Evolutionary conservation across 1,140 invertebrate genomes (phyloP), one percentile per base, ranked within the genome.

Genomic region (Drosophila orena): DNA sequence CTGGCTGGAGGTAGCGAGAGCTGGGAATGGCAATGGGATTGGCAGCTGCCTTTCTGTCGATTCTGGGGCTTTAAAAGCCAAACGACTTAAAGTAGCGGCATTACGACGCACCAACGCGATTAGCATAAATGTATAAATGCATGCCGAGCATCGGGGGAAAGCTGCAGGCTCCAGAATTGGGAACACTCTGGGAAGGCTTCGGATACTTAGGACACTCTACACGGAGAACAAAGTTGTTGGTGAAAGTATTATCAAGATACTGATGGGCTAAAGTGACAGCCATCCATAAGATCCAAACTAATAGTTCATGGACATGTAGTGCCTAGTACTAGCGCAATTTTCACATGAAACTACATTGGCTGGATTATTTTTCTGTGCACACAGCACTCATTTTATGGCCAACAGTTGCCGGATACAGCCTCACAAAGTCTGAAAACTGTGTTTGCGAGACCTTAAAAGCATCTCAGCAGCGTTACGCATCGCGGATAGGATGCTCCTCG

Each of bases 121-220:
- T 89, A 89, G 85, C 84, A 89, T 89, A 89, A 89, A 89, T 89
- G 84, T 89, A 89, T 89, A 89, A 89, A 89, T 89, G 88, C 84
- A 89, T 88, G 84, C 53, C 77, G 61, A 77, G 69, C 57, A 64
- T 57, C 44, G 24, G 27, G 17, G 6, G 14, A 50, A 42, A 37
- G 22, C 35, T 56, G 2, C 8, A 20, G 8, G 20, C 15, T 15
- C n/a, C 5, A 58, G 35, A 30, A 46, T 5, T 10, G 17, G 35
- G 30, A 17, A 56, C 42, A 49, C 59, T 62, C 52, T 55, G 11
- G 38, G 34, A 15, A 37, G 24, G 12, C 4, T 2, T 30, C 3
- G 3, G 4, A 37, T 65, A 15, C 34, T 20, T 15, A 20, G 8
- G 30, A 17, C 42, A 20, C 0, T 38, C 37, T 38, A 14, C 37